Evolutionary conservation across 2,113 vertebrate genomes (phyloP).

Genomic region (Barbus barbus): DNA sequence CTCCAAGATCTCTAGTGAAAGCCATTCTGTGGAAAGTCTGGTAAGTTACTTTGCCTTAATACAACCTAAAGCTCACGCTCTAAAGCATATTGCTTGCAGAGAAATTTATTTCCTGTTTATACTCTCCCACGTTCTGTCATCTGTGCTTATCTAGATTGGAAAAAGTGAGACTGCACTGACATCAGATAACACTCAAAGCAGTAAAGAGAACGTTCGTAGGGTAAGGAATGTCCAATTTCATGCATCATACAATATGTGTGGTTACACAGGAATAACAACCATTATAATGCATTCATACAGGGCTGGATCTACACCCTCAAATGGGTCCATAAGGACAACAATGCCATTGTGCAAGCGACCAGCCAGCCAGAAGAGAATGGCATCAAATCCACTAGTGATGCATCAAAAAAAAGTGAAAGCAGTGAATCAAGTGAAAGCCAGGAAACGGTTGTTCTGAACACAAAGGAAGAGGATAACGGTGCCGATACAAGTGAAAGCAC

Average conservation of each 20-base stretch:
- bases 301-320: slow-evolving; percentile 40
- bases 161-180: slow-evolving; percentile 42
- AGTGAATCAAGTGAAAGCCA: slow-evolving; percentile 19
- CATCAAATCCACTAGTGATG: neutral
- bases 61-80: neutral
- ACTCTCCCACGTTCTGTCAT: neutral
- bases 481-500: slow-evolving; percentile 11
- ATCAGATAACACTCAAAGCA: slow-evolving; percentile 51
- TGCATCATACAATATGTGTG: neutral
- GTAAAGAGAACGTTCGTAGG: slow-evolving; percentile 51
- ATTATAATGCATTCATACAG: neutral
- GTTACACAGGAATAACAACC: neutral
- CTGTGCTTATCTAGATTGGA: slow-evolving; percentile 33
- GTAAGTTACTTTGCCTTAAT: slow-evolving; percentile 1
- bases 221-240: slow-evolving; percentile 14
- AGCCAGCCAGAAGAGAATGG: neutral
- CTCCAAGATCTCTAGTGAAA: slow-evolving; percentile 37
- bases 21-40: slow-evolving; percentile 46
- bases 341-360: neutral
- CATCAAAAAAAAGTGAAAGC: slow-evolving; percentile 20
- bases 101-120: neutral
- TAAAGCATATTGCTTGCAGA: neutral
- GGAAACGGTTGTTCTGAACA: neutral
- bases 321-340: slow-evolving; percentile 2
- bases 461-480: neutral